phyloP scores from a whole-genome alignment of 2,113 vertebrate species.

The Anoura caudifer region DNA sequence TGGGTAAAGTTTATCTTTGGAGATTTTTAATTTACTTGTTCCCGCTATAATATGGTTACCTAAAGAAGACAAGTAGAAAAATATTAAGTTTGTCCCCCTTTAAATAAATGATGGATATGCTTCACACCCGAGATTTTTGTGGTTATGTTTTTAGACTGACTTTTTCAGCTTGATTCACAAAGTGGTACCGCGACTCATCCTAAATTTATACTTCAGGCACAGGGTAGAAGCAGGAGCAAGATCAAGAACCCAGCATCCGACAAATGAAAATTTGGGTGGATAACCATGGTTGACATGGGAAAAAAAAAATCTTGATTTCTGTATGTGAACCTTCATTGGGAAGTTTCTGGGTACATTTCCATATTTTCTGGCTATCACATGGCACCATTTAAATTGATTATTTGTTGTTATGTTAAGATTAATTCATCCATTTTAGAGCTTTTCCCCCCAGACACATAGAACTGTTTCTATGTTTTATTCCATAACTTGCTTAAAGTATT shows the following conservation, averaged over 20 bases:
- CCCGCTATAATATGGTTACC: not conserved
- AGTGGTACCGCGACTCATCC: not conserved
- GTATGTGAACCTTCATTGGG: not conserved
- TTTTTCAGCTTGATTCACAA: constrained; percentile 26
- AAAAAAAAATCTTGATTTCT: not conserved
- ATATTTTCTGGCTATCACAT: not conserved
- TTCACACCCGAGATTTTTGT: not conserved
- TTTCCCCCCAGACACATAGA: not conserved
- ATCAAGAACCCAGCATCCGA: not conserved
- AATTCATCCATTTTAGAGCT: not conserved
- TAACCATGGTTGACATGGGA: not conserved
- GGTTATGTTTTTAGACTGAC: not conserved
- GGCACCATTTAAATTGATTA: not conserved
- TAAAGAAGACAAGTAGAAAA: not conserved
- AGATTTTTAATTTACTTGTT: not conserved
- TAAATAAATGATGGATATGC: not conserved
- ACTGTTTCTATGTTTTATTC: constrained; percentile 10
- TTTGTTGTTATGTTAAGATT: not conserved
- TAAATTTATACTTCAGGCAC: not conserved
- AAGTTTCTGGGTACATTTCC: constrained; percentile 15
- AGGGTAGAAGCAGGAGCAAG: not conserved
- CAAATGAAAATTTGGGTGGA: not conserved
- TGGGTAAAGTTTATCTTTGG: not conserved
- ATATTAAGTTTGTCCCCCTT: not conserved
- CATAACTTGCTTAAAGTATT: constrained; percentile 27